Evolutionary conservation across 1,140 invertebrate species (phyloP).

Genomic region (Penaeus indicus): DNA sequence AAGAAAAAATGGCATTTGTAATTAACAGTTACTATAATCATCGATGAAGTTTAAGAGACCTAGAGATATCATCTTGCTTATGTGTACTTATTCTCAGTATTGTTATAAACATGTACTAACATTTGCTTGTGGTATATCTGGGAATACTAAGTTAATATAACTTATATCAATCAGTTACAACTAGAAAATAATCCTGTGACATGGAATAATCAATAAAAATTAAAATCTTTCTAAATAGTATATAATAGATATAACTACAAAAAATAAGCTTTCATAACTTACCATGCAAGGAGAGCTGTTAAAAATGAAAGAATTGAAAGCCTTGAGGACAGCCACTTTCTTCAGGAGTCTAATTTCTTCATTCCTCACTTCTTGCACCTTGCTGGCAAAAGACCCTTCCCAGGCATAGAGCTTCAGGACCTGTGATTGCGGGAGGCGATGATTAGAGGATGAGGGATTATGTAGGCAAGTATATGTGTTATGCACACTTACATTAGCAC

Average conservation of each 20-base stretch:
- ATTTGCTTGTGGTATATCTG: background rate
- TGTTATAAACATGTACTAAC: no score
- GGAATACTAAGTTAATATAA: no score
- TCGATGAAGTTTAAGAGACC: background rate
- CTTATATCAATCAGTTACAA: no score
- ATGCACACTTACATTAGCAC: no score
- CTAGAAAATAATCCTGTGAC: no score
- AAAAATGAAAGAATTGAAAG: slow-evolving; percentile 91
- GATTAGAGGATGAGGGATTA: no score
- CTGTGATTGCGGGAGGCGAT: slow-evolving; percentile 32
- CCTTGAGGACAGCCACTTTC: slow-evolving; percentile 72
- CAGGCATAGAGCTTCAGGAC: slow-evolving; percentile 70
- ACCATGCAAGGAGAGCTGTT: slow-evolving; percentile 96
- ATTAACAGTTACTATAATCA: background rate
- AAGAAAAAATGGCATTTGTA: background rate
- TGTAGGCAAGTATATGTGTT: no score
- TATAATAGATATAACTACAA: no score
- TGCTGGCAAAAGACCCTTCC: slow-evolving; percentile 72
- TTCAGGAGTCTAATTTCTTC: slow-evolving; percentile 72
- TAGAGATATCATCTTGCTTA: slow-evolving; percentile 36
- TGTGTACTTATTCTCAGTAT: no score
- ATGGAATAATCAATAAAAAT: no score
- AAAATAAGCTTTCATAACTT: slow-evolving; percentile 69
- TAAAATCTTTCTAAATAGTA: no score
- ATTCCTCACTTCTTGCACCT: slow-evolving; percentile 68